These are phyloP conservation scores for Phycodurus eques DNA, from an alignment of 2,113 vertebrate genomes.

Conservation along the genomic window DNA sequence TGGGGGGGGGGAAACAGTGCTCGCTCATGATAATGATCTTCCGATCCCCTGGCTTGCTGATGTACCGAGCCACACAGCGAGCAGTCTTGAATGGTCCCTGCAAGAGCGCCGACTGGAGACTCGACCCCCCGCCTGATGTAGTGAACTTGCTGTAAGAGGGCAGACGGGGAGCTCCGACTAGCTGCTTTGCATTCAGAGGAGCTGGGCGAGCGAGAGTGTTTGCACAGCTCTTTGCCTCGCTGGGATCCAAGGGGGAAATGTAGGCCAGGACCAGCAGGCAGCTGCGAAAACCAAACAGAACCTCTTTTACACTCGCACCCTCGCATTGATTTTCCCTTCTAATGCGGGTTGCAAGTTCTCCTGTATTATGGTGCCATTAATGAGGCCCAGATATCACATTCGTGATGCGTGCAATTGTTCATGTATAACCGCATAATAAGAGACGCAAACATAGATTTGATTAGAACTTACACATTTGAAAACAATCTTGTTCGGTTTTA, in stretches of 20 bases:
- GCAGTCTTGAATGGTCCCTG: neutral
- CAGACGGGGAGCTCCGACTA: slow-evolving; percentile 16
- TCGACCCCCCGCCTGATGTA: slow-evolving; percentile 27
- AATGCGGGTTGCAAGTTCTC: slow-evolving; percentile 27
- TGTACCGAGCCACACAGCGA: slow-evolving; percentile 36
- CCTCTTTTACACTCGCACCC: slow-evolving; percentile 34
- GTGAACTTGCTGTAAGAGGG: slow-evolving; percentile 33
- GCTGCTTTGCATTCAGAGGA: slow-evolving; percentile 38
- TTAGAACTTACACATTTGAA: neutral
- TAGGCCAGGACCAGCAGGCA: slow-evolving; percentile 40
- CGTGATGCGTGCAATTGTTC: neutral
- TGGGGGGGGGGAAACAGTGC: slow-evolving; percentile 42
- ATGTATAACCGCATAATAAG: neutral
- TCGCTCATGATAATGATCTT: slow-evolving; percentile 61
- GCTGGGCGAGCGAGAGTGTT: slow-evolving; percentile 22
- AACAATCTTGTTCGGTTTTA: neutral
- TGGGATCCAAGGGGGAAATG: slow-evolving; percentile 47
- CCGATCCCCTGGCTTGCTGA: slow-evolving; percentile 34
- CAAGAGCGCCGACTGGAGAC: slow-evolving; percentile 19
- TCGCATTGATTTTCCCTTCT: slow-evolving; percentile 42
- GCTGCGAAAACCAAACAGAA: slow-evolving; percentile 37
- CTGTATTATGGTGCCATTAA: slow-evolving; percentile 19
- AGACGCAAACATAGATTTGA: too few species aligned
- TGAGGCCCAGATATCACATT: slow-evolving; percentile 20
- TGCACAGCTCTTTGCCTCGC: slow-evolving; percentile 31